Conservation (phyloP, 2,113 vertebrate species). For the Orthonyx spaldingii region DNA sequence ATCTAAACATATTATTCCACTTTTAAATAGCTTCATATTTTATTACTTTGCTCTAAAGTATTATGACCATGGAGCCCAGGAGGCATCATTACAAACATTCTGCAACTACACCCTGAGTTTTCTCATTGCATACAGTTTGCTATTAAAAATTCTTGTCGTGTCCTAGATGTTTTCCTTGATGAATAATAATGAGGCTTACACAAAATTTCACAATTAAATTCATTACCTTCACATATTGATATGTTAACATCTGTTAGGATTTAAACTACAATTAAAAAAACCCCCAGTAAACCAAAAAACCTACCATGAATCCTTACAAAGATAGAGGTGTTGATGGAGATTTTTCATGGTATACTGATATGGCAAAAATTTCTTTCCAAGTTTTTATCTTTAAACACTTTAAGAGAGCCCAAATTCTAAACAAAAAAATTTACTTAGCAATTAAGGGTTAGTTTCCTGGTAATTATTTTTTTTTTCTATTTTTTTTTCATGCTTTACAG, state of each 20-base stretch:
- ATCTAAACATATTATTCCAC: conserved; percentile 59
- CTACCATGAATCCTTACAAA: not conserved
- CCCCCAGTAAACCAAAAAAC: too few relatives aligned
- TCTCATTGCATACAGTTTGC: conserved; percentile 10
- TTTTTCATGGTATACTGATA: not conserved
- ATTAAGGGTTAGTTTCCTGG: not conserved
- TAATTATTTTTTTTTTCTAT: not conserved
- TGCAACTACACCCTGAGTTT: conserved; percentile 9
- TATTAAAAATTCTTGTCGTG: conserved; percentile 1
- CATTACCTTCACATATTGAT: not conserved
- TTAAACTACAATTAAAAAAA: not conserved
- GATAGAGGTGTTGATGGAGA: not conserved
- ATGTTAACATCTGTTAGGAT: conserved; percentile 10
- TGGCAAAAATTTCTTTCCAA: rapidly evolving
- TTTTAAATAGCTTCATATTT: conserved; percentile 68
- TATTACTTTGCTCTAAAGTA: conserved; percentile 57
- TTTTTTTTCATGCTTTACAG: conserved; percentile 51
- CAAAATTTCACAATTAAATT: not conserved
- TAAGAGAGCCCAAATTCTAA: not conserved
- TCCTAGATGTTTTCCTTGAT: conserved; percentile 21
- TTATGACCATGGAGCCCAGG: conserved; percentile 43
- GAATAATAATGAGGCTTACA: conserved; percentile 11
- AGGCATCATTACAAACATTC: conserved; percentile 57
- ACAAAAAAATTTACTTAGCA: not conserved
- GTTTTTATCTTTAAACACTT: not conserved